phyloP scores from a whole-genome alignment of 2,113 vertebrate genomes.

The Oreocharis arfaki region DNA sequence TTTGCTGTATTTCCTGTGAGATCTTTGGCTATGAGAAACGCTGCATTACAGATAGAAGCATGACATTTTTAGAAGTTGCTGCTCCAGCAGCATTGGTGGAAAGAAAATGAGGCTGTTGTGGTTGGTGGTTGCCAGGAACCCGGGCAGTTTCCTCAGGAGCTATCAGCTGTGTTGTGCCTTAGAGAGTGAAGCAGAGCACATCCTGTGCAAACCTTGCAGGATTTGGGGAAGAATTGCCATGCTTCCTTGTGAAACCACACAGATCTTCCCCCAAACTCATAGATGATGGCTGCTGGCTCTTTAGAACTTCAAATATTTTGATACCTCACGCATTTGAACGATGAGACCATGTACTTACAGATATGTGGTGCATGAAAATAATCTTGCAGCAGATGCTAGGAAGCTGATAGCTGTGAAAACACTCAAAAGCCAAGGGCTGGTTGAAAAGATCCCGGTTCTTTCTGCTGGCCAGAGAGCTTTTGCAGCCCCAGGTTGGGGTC shows the following conservation, averaged over 20 bases:
- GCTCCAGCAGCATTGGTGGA: not conserved
- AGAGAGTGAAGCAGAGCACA: fast-evolving
- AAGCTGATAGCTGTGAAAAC: not conserved
- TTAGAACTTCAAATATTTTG: not conserved
- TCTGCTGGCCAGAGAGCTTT: not conserved
- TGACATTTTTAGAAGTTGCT: not conserved
- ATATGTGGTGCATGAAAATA: not conserved
- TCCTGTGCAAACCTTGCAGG: not conserved
- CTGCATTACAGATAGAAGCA: not conserved
- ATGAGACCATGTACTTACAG: not conserved
- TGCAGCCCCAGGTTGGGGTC: not conserved
- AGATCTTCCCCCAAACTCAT: not conserved
- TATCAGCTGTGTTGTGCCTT: not conserved
- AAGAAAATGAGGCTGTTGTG: not conserved
- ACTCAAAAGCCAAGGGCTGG: not conserved
- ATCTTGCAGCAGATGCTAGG: not conserved
- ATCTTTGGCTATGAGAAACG: not conserved
- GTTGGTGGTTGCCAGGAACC: not conserved
- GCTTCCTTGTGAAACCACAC: not conserved
- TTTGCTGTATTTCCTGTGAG: not conserved
- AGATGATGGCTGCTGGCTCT: not conserved
- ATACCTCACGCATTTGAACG: not conserved
- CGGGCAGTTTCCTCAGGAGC: not conserved
- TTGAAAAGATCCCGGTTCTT: not conserved
- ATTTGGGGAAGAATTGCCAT: not conserved